phyloP scores from a whole-genome alignment of 2,113 vertebrate species.

The Montifringilla adamsi region DNA sequence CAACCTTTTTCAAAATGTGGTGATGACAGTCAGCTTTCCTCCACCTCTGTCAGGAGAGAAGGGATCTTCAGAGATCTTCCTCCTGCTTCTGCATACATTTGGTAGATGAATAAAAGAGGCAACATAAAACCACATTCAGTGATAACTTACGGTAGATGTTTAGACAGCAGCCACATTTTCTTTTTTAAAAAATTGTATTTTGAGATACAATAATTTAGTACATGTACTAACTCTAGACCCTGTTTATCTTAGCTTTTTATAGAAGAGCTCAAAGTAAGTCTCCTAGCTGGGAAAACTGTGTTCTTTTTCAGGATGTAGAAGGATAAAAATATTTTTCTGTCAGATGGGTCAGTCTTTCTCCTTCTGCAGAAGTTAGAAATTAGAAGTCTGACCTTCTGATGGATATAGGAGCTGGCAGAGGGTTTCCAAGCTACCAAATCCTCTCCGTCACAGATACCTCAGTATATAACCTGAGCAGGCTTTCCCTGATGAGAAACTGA shows the following conservation, averaged over 20 bases:
- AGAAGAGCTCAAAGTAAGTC: neutral
- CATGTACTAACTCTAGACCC: too few relatives aligned
- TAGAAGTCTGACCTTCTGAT: neutral
- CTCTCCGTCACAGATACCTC: neutral
- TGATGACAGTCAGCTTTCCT: neutral
- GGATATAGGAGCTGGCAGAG: neutral
- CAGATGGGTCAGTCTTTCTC: neutral
- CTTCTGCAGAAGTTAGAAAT: neutral
- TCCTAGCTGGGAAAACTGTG: neutral
- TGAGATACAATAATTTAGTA: neutral
- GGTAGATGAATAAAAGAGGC: neutral
- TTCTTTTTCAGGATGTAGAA: neutral
- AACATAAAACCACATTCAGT: neutral
- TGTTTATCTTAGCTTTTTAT: neutral
- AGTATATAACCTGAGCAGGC: neutral
- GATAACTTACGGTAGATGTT: neutral
- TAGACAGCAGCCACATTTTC: neutral
- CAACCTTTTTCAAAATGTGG: neutral
- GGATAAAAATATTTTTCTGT: neutral
- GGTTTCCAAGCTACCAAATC: neutral
- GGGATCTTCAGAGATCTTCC: neutral
- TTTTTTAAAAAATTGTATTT: rapidly evolving
- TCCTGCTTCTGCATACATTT: neutral
- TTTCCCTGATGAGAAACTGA: neutral
- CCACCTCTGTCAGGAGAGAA: neutral